These are phyloP conservation scores for Oenanthe oenanthe DNA, from an alignment of 2,113 vertebrate species.

Conservation along the genomic window DNA sequence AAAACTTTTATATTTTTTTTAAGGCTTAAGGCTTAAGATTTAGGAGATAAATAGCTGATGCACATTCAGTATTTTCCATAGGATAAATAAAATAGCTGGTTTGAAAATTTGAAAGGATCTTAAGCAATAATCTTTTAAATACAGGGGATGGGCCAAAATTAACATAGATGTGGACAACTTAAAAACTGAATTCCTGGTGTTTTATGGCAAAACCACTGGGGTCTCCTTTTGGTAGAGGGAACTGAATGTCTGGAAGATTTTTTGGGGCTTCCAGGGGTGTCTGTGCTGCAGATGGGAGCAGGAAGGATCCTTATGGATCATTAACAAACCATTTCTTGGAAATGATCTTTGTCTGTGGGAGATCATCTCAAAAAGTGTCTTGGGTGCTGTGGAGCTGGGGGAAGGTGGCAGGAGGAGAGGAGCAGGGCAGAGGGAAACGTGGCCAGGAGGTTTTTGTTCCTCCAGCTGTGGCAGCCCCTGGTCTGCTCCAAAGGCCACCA, in stretches of 20 bases:
- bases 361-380: not conserved
- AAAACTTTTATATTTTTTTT: not conserved
- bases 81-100: not conserved
- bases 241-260: not conserved
- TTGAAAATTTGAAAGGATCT: not conserved
- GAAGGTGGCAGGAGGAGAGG: not conserved
- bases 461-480: not conserved
- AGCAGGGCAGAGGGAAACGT: not conserved
- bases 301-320: rapidly evolving
- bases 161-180: not conserved
- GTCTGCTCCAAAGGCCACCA: not conserved
- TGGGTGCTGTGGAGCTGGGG: not conserved
- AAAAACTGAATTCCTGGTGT: not conserved
- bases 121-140: not conserved
- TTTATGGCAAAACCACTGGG: not conserved
- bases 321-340: not conserved
- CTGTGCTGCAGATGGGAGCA: not conserved
- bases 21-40: not conserved
- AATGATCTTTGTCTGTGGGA: not conserved
- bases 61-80: not conserved
- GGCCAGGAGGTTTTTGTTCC: not conserved
- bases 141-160: not conserved
- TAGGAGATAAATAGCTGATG: not conserved
- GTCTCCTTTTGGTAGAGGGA: not conserved
- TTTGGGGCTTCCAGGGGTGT: not conserved